A percentile compares a stretch with the other conserved stretches of the same genome.
phyloP scores from a whole-genome alignment of 1,140 invertebrate species.

The Cataglyphis hispanica region DNA sequence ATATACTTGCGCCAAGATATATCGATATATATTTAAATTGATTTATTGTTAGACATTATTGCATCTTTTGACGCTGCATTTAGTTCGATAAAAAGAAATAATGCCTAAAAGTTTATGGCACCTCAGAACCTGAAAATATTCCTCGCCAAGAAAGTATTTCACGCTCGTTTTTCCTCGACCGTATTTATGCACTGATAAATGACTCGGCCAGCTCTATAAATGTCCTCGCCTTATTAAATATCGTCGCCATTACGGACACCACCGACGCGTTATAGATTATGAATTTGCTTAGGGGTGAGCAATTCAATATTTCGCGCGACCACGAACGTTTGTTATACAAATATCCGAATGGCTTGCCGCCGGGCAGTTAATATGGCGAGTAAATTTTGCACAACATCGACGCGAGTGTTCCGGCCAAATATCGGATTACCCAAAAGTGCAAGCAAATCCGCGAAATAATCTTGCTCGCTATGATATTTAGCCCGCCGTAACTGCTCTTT shows the following conservation, averaged over 20 bases:
- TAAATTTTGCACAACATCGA: slow-evolving; percentile 67
- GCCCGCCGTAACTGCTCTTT: slow-evolving; percentile 27
- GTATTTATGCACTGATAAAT: slow-evolving; percentile 11
- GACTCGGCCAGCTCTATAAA: slow-evolving; percentile 1
- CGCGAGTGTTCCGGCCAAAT: slow-evolving; percentile 64
- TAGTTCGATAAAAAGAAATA: neutral
- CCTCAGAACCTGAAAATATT: neutral
- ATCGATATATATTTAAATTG: neutral
- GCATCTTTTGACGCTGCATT: neutral
- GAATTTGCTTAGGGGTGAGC: slow-evolving; percentile 57
- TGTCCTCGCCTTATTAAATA: slow-evolving; percentile 40
- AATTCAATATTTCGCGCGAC: slow-evolving; percentile 62
- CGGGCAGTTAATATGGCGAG: slow-evolving; percentile 64
- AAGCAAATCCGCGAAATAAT: slow-evolving; percentile 59
- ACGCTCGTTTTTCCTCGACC: neutral
- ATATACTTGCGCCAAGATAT: neutral
- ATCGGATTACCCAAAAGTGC: slow-evolving; percentile 62
- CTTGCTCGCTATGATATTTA: slow-evolving; percentile 63
- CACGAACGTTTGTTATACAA: slow-evolving; percentile 66
- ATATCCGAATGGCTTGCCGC: slow-evolving; percentile 65
- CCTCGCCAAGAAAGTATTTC: neutral
- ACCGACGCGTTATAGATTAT: slow-evolving; percentile 57
- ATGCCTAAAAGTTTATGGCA: neutral
- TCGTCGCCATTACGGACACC: slow-evolving; percentile 9
- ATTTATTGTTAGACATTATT: neutral